Evolutionary conservation across 2,113 vertebrate species (phyloP).

Genomic region (Coptodon bakossiorum): DNA sequence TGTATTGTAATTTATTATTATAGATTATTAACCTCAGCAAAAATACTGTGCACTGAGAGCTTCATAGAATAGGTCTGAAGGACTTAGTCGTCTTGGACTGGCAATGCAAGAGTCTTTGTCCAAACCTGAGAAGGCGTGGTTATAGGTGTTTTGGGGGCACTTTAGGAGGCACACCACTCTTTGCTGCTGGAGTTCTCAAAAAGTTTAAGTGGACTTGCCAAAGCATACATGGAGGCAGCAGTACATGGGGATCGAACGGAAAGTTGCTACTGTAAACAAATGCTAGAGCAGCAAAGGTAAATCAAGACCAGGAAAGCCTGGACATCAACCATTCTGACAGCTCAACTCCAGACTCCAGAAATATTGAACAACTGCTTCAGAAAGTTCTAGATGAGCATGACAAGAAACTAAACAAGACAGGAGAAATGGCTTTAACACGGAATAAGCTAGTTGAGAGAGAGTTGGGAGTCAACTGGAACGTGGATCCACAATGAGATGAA

Average conservation of each 20-base stretch:
- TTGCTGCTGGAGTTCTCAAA: neutral
- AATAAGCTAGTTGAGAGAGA: neutral
- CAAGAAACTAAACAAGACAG: neutral
- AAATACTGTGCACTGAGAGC: neutral
- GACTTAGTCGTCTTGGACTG: neutral
- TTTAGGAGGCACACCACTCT: neutral
- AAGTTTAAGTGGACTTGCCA: neutral
- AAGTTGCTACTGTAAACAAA: neutral
- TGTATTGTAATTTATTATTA: neutral
- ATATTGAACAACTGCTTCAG: neutral
- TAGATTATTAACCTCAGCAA: neutral
- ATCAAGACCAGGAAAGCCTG: neutral
- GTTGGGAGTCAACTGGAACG: neutral
- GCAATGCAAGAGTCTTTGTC: neutral
- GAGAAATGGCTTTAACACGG: fast-evolving
- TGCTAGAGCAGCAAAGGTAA: neutral
- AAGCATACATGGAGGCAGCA: neutral
- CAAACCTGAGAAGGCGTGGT: neutral
- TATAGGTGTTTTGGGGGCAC: neutral
- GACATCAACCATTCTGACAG: neutral
- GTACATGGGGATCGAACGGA: neutral
- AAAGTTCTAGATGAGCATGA: neutral
- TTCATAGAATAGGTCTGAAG: neutral
- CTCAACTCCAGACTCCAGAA: neutral
- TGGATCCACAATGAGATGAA: neutral